Conservation (phyloP, 2,888 invertebrate species). For the Halictus quadricinctus region DNA sequence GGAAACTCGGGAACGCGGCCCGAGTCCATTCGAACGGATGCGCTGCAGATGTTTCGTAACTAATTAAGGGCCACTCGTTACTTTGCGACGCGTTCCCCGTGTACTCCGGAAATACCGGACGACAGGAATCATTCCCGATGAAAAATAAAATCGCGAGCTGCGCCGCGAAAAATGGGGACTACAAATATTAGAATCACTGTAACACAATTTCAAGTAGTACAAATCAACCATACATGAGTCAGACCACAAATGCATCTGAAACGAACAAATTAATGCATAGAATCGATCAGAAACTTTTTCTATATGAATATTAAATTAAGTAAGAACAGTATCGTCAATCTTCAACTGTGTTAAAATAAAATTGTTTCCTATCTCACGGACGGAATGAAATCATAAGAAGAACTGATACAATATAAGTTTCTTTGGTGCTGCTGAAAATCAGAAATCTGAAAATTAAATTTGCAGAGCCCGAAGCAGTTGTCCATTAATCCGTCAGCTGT, state of each 20-base stretch:
- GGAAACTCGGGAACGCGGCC: background rate
- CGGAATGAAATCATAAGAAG: too few relatives aligned
- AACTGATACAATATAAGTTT: too few relatives aligned
- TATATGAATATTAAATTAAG: background rate
- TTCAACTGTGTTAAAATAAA: background rate
- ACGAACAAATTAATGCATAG: too few relatives aligned
- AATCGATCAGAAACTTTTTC: background rate
- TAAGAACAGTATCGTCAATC: background rate
- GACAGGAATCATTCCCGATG: background rate
- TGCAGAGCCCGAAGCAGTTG: background rate
- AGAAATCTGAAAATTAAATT: background rate
- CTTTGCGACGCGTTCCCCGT: background rate
- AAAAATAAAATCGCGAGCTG: too few relatives aligned
- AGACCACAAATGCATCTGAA: background rate
- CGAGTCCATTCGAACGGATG: constrained; percentile 30
- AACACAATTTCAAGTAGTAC: too few relatives aligned
- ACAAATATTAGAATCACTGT: too few relatives aligned
- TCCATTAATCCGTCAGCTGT: background rate
- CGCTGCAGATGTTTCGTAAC: constrained; percentile 47
- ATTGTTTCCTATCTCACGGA: background rate
- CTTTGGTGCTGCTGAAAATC: background rate
- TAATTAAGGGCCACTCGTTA: constrained; percentile 51
- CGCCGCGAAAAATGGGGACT: too few relatives aligned
- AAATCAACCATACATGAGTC: background rate
- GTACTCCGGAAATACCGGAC: background rate